Evolutionary conservation across 2,113 vertebrate genomes (phyloP).

Genomic region (Tetrao urogallus): DNA sequence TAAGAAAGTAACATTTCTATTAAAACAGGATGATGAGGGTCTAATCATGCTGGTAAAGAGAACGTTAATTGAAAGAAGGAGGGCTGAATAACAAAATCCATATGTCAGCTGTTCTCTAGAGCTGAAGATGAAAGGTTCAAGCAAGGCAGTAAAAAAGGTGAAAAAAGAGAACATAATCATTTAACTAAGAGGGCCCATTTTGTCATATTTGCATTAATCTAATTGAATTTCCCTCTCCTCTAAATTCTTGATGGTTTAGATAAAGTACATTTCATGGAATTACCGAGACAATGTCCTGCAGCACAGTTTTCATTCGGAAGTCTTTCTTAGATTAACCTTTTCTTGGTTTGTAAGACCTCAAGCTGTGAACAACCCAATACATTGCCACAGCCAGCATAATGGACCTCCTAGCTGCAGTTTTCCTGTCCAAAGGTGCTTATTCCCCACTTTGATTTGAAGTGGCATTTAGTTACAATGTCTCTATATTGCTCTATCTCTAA

Average conservation of each 20-base stretch:
- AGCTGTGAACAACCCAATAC: neutral
- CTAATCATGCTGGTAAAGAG: neutral
- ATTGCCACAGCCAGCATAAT: neutral
- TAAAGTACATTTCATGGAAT: neutral
- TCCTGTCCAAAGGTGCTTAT: neutral
- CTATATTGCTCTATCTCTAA: neutral
- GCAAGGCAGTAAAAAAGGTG: neutral
- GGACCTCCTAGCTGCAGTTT: neutral
- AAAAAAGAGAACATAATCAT: neutral
- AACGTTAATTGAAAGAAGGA: neutral
- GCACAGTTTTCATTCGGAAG: neutral
- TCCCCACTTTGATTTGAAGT: neutral
- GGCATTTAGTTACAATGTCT: neutral
- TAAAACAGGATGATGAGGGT: neutral
- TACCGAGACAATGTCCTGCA: neutral
- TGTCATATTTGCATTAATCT: neutral
- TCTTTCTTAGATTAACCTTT: neutral
- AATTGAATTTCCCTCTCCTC: neutral
- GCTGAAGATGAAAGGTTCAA: neutral
- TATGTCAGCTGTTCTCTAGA: neutral
- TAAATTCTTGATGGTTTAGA: neutral
- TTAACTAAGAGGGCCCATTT: neutral
- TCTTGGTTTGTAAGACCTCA: neutral
- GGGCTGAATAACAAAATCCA: neutral
- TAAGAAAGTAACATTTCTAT: neutral